Percentiles rank a stretch among this genome's conserved stretches.
phyloP scores from a whole-genome alignment of 2,888 invertebrate species.

The Acanthosepion lycidas region DNA sequence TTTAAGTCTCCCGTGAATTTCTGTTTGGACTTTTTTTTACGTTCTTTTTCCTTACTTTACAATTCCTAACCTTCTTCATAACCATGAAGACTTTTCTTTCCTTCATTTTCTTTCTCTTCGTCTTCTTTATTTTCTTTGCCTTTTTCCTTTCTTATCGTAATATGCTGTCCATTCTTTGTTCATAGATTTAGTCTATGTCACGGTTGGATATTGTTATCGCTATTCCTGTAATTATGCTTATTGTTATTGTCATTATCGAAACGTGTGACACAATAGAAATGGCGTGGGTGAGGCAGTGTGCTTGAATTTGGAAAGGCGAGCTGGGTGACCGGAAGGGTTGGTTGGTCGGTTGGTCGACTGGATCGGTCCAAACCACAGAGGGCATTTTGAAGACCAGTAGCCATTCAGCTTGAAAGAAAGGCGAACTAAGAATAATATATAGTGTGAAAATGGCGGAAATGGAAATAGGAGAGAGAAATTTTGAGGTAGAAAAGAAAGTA shows the following conservation, averaged over 20 bases:
- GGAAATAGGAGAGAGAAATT: not conserved
- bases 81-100: too few species aligned
- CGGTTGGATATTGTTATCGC: not conserved
- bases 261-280: slow-evolving; percentile 33
- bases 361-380: not conserved
- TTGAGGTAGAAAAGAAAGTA: not conserved
- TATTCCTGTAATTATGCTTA: slow-evolving; percentile 33
- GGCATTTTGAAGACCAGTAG: not conserved
- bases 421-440: not conserved
- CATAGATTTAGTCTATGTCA: not conserved
- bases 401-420: not conserved
- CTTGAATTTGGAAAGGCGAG: not conserved
- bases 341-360: not conserved
- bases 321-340: not conserved
- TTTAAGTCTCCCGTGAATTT: too few species aligned
- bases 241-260: slow-evolving; percentile 13
- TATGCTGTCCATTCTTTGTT: not conserved
- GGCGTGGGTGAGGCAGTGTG: not conserved
- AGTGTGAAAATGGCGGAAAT: not conserved
- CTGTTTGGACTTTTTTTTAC: too few species aligned
- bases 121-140: not conserved
- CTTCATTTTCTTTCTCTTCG: not conserved
- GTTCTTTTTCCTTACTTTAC: too few species aligned
- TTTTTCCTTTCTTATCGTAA: not conserved
- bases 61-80: too few species aligned